Evolutionary conservation across 2,797 vertebrate genomes (phyloP).

Genomic region (Ispidina lecontei): DNA sequence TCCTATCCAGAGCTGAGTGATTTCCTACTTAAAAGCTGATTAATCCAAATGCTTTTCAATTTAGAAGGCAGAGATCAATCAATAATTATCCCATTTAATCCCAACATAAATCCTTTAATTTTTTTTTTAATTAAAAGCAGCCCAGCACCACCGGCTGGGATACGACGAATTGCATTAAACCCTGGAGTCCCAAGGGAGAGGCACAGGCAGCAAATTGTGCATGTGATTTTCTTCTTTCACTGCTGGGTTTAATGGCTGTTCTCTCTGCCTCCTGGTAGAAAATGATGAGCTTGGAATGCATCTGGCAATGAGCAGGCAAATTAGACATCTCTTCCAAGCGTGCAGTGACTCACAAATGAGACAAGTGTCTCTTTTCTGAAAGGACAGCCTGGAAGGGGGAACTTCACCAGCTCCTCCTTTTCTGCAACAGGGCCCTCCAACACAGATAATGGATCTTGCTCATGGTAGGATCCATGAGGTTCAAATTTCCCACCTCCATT

Average conservation of each 20-base stretch:
- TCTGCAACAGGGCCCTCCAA: background rate
- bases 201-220: constrained; percentile 11
- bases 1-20: constrained; percentile 60
- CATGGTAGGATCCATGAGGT: background rate
- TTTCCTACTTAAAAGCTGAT: constrained; percentile 76
- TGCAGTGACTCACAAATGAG: background rate
- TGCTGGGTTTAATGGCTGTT: constrained; percentile 21
- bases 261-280: constrained; percentile 20
- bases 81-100: constrained; percentile 78
- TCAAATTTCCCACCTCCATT: background rate
- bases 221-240: constrained; percentile 39
- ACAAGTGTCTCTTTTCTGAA: background rate
- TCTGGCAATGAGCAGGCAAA: constrained; percentile 22
- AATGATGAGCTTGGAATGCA: constrained; percentile 23
- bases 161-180: constrained; percentile 63
- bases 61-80: constrained; percentile 75
- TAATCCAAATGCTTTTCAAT: constrained; percentile 78
- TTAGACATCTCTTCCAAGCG: background rate
- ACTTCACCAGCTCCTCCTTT: background rate
- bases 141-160: constrained; percentile 55
- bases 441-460: background rate
- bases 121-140: constrained; percentile 78
- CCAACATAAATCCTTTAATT: constrained; percentile 75
- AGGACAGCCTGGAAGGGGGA: background rate
- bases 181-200: background rate